Base-by-base conservation (phyloP, 2,797 vertebrate species). In the Avahi laniger region DNA sequence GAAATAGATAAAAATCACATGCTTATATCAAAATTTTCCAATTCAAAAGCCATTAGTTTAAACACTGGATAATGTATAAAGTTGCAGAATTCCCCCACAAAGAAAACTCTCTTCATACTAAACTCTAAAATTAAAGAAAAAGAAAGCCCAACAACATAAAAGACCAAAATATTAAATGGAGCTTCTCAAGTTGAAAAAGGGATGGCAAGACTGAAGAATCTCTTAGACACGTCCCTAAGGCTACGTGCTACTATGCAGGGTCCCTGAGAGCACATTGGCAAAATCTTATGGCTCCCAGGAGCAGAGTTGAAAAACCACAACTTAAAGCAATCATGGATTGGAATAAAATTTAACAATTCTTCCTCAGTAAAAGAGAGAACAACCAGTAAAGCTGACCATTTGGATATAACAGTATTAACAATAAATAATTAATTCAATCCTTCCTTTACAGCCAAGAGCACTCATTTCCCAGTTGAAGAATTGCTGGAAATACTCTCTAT, bases 1-100 rank as follows among this genome's bases (percentile, higher is more conserved):
- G 54, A 96, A 95, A 83, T 46, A 88, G 50, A 50, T 79, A 91
- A 91, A 80, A 82, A 67, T 73, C 20, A 35, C 24, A 18, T 54
- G 35, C 15, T 83, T 54, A 15, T 57, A 87, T 46, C 26, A 67
- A 10, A 50, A 7, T 26, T 26, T 90, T 63, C 10, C 28, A 41
- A 81, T 70, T 72, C 20, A 24, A 30, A 83, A 95, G 4, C 8
- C 65, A 69, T 50, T 54, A 4, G 41, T 89, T 84, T 80, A 35
- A 48, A 91, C 0, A 38, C 4, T 24, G 14, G 72, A 67, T 43
- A 94, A 86, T 24, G 14, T 76, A 67, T 43, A 94, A 86, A 89
- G 28, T 18, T 84, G 17, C 9, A 85, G 33, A 48, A 84, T 73
- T 41, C 3, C 28, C 18, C 15, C 2, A 13, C 38, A 26, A 22